These are phyloP conservation scores for Alethe castanea DNA, from an alignment of 2,113 vertebrate species.

Conservation along the genomic window DNA sequence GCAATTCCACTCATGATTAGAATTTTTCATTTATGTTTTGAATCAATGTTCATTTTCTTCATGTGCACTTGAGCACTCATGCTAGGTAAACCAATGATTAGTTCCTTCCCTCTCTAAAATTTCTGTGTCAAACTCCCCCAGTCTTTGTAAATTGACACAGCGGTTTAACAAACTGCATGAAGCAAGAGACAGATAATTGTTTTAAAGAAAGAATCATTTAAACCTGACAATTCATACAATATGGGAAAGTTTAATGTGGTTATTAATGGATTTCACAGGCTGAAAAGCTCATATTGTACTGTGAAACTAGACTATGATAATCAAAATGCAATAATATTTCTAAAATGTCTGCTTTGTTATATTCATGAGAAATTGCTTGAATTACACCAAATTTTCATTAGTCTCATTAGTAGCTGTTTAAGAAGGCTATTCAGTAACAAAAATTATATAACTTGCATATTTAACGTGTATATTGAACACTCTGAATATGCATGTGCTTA, in stretches of 20 bases:
- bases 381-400: background rate
- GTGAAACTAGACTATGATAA: constrained; percentile 66
- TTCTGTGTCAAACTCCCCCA: constrained; percentile 8
- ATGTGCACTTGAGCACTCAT: constrained; percentile 24
- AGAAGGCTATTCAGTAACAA: background rate
- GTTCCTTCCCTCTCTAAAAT: constrained; percentile 22
- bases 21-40: constrained; percentile 40
- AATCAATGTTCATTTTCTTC: constrained; percentile 57
- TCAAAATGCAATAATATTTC: constrained; percentile 25
- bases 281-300: constrained; percentile 68
- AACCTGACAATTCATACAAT: constrained; percentile 61
- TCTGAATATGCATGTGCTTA: background rate
- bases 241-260: constrained; percentile 63
- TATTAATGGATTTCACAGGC: constrained; percentile 70
- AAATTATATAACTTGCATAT: background rate
- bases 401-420: background rate
- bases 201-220: constrained; percentile 48
- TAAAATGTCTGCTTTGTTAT: constrained; percentile 18
- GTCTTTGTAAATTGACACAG: constrained; percentile 31
- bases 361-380: background rate
- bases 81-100: constrained; percentile 49
- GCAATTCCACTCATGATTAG: background rate
- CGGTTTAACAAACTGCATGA: constrained; percentile 41
- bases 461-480: background rate
- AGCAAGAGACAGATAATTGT: constrained; percentile 31